Percentiles rank a stretch among this genome's conserved stretches.
Conservation (phyloP, 2,888 invertebrate genomes). For the Melolontha melolontha region DNA sequence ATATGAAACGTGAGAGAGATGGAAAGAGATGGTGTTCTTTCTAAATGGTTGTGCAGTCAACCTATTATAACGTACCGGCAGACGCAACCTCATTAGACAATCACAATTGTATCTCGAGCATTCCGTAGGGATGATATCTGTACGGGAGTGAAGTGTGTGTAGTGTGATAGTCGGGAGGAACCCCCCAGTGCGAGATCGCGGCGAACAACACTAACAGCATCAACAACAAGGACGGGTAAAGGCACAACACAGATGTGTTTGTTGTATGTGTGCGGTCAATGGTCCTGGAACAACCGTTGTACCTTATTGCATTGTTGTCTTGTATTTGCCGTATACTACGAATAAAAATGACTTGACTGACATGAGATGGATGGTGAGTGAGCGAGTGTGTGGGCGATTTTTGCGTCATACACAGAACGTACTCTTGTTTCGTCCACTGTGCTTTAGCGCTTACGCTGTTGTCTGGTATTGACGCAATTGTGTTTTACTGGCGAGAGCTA, state of each 20-base stretch:
- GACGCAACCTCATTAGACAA: conserved; percentile 29
- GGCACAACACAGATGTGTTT: background rate
- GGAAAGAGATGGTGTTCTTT: conserved; percentile 8
- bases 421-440: too few relatives aligned
- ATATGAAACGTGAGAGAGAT: conserved; percentile 14
- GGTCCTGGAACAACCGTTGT: conserved; percentile 15
- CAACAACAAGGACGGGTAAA: too few relatives aligned
- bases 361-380: conserved; percentile 18
- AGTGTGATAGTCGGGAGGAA: conserved; percentile 1
- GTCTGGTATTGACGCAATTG: too few relatives aligned
- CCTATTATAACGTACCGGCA: background rate
- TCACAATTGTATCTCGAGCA: conserved; percentile 21
- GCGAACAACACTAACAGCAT: too few relatives aligned
- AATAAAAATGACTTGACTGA: conserved; percentile 28
- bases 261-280: conserved; percentile 24
- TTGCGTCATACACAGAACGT: conserved; percentile 6
- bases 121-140: conserved; percentile 12
- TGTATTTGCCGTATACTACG: background rate
- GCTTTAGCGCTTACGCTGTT: too few relatives aligned
- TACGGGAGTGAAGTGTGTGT: conserved; percentile 3
- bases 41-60: conserved; percentile 3
- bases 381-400: conserved; percentile 6
- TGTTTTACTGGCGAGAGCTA: too few relatives aligned
- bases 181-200: conserved; percentile 10
- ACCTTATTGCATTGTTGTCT: conserved; percentile 13